Conservation (phyloP, 1,140 invertebrate species). For the Atta cephalotes region DNA sequence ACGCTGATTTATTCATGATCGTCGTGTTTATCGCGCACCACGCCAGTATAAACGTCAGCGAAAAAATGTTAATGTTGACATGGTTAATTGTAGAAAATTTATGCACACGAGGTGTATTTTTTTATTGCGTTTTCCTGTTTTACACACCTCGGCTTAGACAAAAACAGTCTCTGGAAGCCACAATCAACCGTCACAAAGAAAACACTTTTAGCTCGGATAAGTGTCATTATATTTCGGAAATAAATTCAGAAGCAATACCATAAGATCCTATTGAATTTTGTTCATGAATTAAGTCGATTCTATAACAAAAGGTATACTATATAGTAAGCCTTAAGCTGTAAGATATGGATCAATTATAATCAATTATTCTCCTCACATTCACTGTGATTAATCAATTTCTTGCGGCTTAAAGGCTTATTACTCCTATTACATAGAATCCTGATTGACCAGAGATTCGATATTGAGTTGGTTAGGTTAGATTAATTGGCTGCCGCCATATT, state of each 20-base stretch:
- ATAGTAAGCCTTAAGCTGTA: no score
- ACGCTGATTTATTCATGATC: constrained; percentile 59
- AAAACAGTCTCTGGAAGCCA: not conserved
- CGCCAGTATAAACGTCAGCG: constrained; percentile 24
- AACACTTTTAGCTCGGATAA: not conserved
- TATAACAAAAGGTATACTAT: no score
- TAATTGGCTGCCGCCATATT: no score
- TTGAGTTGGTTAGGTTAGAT: no score
- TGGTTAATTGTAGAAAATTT: constrained; percentile 50
- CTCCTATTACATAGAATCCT: no score
- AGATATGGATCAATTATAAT: no score
- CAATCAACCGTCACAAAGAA: not conserved
- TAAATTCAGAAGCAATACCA: not conserved
- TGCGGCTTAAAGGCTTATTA: no score
- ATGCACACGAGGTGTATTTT: not conserved
- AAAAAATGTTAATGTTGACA: constrained; percentile 59
- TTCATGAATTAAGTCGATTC: not conserved
- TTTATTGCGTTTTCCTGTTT: not conserved
- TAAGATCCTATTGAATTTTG: not conserved
- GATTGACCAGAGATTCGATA: no score
- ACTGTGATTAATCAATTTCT: no score
- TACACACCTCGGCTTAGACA: not conserved
- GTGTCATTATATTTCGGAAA: not conserved
- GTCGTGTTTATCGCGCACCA: constrained; percentile 45
- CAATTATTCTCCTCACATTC: no score